A percentile compares a stretch with the other conserved stretches of the same genome.
phyloP scores from a whole-genome alignment of 1,140 invertebrate species.

The Drosophila sturtevanti region DNA sequence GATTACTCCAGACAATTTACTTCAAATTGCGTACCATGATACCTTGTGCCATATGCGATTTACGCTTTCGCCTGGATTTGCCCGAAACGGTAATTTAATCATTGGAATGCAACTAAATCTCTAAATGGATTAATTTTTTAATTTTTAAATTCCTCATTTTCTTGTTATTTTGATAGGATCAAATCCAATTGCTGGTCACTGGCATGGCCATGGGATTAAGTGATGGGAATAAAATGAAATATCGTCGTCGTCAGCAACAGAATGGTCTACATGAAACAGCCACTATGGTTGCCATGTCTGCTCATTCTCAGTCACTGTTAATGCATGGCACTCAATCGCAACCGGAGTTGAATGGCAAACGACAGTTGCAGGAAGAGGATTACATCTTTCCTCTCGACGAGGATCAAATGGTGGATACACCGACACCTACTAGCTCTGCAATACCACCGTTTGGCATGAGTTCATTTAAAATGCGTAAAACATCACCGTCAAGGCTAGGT shows the following conservation, averaged over 20 bases:
- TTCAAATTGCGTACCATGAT: conserved; percentile 93
- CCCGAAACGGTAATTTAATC: conserved; percentile 86
- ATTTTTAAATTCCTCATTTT: too few species aligned
- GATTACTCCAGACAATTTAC: conserved; percentile 88
- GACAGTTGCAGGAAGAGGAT: conserved; percentile 83
- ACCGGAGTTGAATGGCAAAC: conserved; percentile 64
- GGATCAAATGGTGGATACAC: conserved; percentile 84
- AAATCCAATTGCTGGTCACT: conserved; percentile 92
- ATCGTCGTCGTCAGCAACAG: conserved; percentile 76
- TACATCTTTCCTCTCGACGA: conserved; percentile 90
- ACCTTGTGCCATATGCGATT: conserved; percentile 91
- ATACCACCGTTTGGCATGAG: conserved; percentile 69
- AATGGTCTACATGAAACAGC: conserved; percentile 57
- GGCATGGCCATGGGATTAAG: conserved; percentile 90
- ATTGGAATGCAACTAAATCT: neutral
- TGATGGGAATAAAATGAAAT: conserved; percentile 84
- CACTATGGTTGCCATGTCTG: neutral
- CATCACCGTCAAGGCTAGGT: conserved; percentile 63
- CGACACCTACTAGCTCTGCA: conserved; percentile 67
- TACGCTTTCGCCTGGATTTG: conserved; percentile 91
- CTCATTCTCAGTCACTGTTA: neutral
- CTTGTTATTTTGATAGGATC: conserved; percentile 85
- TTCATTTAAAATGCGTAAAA: conserved; percentile 74
- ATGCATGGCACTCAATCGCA: conserved; percentile 49
- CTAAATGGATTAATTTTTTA: too few species aligned